These are phyloP conservation scores for Saxicola maurus DNA, from an alignment of 2,797 vertebrate genomes.

Conservation along the genomic window DNA sequence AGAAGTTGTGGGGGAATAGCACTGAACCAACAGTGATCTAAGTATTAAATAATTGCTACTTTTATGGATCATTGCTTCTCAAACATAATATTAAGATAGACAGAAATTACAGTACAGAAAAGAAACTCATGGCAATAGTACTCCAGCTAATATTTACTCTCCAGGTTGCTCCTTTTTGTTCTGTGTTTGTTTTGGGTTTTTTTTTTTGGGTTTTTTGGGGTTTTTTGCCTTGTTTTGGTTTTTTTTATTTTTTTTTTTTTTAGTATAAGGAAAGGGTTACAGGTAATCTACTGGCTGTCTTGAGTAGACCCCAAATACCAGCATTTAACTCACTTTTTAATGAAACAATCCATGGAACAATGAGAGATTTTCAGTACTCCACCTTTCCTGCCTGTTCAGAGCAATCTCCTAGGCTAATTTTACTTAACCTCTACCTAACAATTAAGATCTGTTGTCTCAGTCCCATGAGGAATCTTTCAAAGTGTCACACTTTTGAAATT, in stretches of 20 bases:
- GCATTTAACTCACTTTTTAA: not conserved
- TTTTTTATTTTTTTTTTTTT: not conserved
- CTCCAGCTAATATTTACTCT: not conserved
- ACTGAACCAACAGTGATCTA: not conserved
- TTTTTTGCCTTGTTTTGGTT: too few relatives aligned
- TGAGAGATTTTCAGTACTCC: not conserved
- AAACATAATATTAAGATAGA: not conserved
- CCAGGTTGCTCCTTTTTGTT: not conserved
- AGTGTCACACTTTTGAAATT: not conserved
- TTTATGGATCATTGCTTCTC: conserved; percentile 9
- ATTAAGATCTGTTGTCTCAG: not conserved
- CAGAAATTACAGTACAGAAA: not conserved
- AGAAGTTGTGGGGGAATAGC: not conserved
- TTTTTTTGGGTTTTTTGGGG: too few relatives aligned
- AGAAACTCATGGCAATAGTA: not conserved
- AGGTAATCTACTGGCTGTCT: not conserved
- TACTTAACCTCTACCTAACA: not conserved
- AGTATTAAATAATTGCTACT: conserved; percentile 10
- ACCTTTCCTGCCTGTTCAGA: not conserved
- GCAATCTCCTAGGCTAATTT: not conserved
- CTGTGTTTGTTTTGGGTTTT: too few relatives aligned
- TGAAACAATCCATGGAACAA: not conserved
- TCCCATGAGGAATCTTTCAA: not conserved
- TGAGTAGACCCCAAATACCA: not conserved
- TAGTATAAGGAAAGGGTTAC: not conserved